These are phyloP conservation scores for Drosophila burlai DNA, from an alignment of 1,140 invertebrate genomes.

Conservation along the genomic window DNA sequence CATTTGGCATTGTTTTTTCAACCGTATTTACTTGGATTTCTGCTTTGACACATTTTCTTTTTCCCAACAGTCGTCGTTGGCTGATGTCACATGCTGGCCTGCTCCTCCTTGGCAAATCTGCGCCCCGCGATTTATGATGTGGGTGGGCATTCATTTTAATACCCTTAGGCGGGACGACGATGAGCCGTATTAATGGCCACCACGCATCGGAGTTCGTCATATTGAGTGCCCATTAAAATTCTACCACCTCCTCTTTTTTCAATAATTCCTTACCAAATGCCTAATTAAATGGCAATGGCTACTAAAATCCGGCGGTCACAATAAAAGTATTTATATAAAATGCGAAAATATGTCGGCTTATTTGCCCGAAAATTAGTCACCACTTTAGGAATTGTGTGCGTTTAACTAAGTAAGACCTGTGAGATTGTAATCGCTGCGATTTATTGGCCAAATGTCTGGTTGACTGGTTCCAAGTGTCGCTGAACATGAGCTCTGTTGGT, in stretches of 20 bases:
- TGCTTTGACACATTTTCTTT: conserved; percentile 62
- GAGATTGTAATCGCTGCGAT: conserved; percentile 40
- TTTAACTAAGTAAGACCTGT: conserved; percentile 38
- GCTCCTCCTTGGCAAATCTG: conserved; percentile 17
- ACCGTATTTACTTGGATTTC: conserved; percentile 38
- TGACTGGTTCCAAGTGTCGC: conserved; percentile 45
- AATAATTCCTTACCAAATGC: conserved; percentile 12
- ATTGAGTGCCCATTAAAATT: conserved; percentile 67
- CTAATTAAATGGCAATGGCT: conserved; percentile 74
- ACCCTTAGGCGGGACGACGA: conserved; percentile 45
- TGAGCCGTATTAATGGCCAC: conserved; percentile 23
- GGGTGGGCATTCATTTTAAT: conserved; percentile 66
- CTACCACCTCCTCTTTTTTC: conserved; percentile 19
- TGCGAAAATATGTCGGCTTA: conserved; percentile 25
- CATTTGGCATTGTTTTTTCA: conserved; percentile 59
- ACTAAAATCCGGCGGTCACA: conserved; percentile 39
- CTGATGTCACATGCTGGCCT: conserved; percentile 29
- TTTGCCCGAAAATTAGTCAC: conserved; percentile 40
- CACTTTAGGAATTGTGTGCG: conserved; percentile 18
- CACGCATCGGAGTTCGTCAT: conserved; percentile 17
- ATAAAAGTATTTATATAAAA: conserved; percentile 46
- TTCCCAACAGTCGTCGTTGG: not conserved
- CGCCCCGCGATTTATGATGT: conserved; percentile 21
- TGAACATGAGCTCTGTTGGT: conserved; percentile 52
- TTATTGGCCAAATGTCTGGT: conserved; percentile 35